Percentiles rank a stretch among this genome's conserved stretches.
Evolutionary conservation across 2,113 vertebrate species (phyloP).

Genomic region (Tragelaphus imberbis): DNA sequence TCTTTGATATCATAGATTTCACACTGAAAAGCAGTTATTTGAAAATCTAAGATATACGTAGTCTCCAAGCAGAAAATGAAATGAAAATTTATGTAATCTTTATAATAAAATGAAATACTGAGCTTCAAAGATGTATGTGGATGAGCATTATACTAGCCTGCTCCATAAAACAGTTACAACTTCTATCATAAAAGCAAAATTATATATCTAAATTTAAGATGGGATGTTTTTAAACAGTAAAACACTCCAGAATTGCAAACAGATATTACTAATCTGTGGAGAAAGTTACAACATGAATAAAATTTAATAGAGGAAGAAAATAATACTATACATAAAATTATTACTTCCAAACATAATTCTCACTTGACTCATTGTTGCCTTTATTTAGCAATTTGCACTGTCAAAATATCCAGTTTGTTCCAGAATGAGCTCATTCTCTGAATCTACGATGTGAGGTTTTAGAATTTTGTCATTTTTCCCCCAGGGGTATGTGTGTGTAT

Average conservation of each 20-base stretch:
- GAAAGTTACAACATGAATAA: neutral
- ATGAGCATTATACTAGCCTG: neutral
- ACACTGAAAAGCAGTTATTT: neutral
- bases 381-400: neutral
- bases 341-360: neutral
- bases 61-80: neutral
- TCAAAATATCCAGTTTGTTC: neutral
- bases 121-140: neutral
- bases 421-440: neutral
- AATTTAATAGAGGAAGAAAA: neutral
- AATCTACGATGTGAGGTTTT: neutral
- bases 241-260: constrained; percentile 8
- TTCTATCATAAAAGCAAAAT: neutral
- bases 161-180: neutral
- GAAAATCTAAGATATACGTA: neutral
- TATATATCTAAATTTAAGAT: neutral
- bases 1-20: neutral
- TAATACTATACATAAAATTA: neutral
- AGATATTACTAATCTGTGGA: neutral
- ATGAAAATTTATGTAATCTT: neutral
- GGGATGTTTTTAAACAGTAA: neutral
- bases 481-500: neutral
- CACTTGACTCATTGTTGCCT: neutral
- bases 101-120: neutral
- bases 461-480: neutral